Evolutionary conservation across 2,797 vertebrate species (phyloP).

Genomic region (Lepus townsendii): DNA sequence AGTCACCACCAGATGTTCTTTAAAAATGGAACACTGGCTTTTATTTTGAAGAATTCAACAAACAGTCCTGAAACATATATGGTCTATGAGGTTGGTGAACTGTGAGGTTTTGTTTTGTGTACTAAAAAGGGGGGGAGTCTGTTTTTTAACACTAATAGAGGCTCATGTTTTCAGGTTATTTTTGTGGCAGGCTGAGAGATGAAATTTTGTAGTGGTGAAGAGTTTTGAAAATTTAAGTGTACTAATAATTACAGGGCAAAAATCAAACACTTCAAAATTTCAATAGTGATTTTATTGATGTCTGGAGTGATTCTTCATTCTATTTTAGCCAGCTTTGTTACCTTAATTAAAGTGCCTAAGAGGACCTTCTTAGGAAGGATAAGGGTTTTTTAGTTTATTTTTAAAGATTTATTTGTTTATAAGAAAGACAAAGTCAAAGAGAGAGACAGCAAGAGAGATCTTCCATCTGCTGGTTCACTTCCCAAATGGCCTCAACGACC

Average conservation of each 20-base stretch:
- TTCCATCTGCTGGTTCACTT: no score
- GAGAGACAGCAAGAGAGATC: no score
- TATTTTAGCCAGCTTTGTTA: no score
- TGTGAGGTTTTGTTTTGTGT: conserved; percentile 65
- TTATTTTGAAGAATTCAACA: conserved; percentile 70
- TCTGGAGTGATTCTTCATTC: not conserved
- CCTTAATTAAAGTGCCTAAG: no score
- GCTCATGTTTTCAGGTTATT: conserved; percentile 23
- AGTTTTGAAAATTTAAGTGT: conserved; percentile 58
- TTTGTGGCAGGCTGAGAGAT: conserved; percentile 50
- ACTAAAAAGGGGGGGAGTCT: not conserved
- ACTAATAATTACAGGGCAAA: conserved; percentile 44
- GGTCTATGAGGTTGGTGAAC: conserved; percentile 35
- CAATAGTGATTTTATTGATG: conserved; percentile 35
- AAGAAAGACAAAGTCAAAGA: no score
- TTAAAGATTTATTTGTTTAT: no score
- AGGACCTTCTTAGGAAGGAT: no score
- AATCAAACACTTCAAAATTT: not conserved
- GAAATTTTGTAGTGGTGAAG: conserved; percentile 56
- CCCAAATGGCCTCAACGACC: no score
- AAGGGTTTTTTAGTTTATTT: no score
- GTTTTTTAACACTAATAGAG: conserved; percentile 37
- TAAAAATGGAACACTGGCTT: conserved; percentile 67
- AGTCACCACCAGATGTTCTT: conserved; percentile 71
- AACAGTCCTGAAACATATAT: conserved; percentile 57